Percentiles rank a stretch among this genome's conserved stretches.
Evolutionary conservation across 2,888 invertebrate species (phyloP).

Genomic region (Muscina levida): DNA sequence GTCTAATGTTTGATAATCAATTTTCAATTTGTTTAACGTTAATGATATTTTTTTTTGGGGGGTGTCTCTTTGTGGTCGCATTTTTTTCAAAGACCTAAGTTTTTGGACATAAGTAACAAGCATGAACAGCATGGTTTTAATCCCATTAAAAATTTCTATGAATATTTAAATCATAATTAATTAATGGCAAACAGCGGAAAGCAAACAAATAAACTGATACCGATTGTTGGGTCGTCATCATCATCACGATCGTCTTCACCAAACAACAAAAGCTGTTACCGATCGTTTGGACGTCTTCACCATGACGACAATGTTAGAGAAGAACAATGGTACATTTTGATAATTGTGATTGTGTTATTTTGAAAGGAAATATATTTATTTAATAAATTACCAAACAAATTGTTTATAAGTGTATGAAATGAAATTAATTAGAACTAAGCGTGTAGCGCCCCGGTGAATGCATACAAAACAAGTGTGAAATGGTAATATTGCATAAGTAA

Average conservation of each 20-base stretch:
- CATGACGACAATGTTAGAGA: too few species aligned
- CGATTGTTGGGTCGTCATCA: background rate
- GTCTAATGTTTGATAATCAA: background rate
- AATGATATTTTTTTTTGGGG: background rate
- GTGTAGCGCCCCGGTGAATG: background rate
- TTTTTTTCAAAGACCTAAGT: too few species aligned
- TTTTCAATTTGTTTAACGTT: slow-evolving; percentile 13
- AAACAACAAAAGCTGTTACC: too few species aligned
- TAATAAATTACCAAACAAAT: background rate
- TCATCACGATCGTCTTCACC: too few species aligned
- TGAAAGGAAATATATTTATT: background rate
- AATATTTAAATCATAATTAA: background rate
- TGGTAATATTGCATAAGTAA: too few species aligned
- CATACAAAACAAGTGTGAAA: slow-evolving; percentile 13
- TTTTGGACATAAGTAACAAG: too few species aligned
- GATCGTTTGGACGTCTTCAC: too few species aligned
- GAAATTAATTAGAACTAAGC: background rate
- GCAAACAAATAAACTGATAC: background rate
- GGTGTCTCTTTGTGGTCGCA: too few species aligned
- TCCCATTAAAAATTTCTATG: background rate
- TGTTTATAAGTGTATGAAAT: background rate
- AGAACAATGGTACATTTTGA: too few species aligned
- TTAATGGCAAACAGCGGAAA: background rate
- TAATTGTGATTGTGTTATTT: too few species aligned
- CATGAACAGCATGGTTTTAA: background rate